These are phyloP conservation scores for Tipula vernalis DNA, from an alignment of 2,888 invertebrate genomes.

Conservation along the genomic window DNA sequence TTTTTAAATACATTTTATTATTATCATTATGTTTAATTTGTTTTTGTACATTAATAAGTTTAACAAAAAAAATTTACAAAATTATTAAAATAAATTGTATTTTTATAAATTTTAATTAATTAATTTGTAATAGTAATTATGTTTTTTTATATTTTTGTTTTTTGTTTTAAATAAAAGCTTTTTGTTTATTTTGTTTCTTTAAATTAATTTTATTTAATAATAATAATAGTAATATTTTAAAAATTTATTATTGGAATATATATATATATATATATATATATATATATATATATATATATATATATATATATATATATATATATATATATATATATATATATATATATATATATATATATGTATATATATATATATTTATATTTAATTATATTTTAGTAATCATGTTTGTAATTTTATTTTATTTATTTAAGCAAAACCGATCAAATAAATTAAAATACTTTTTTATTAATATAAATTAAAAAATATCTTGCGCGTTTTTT, in stretches of 20 bases:
- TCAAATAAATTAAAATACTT: background rate
- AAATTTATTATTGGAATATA: background rate
- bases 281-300: background rate
- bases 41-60: background rate
- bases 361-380: too few relatives aligned
- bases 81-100: background rate
- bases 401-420: background rate
- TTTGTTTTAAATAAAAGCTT: background rate
- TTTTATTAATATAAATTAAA: background rate
- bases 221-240: background rate
- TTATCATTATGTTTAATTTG: background rate
- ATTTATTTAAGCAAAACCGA: background rate
- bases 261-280: background rate
- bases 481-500: background rate
- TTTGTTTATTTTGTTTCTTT: background rate
- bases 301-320: background rate
- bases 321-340: background rate
- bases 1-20: background rate
- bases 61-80: background rate
- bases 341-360: background rate
- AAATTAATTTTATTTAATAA: background rate
- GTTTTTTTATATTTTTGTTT: background rate
- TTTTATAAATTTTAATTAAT: background rate
- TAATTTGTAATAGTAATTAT: background rate
- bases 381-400: background rate